Evolutionary conservation across 1,140 invertebrate genomes (phyloP).

Genomic region (Ephestia elutella): DNA sequence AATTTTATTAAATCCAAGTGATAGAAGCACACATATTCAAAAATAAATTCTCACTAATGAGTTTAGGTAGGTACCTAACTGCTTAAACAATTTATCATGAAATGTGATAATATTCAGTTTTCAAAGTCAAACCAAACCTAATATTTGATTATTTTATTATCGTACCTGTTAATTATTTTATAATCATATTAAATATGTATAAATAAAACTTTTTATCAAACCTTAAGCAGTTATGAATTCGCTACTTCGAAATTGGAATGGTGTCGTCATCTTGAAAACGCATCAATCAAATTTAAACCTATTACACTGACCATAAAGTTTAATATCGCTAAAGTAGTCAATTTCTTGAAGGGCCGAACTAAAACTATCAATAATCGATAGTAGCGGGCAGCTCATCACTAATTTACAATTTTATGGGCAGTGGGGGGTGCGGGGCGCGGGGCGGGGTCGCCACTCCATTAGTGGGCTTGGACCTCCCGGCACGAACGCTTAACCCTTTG

Average conservation of each 20-base stretch:
- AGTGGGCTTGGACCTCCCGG: slow-evolving; percentile 45
- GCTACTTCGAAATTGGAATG: neutral
- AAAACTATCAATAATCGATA: slow-evolving; percentile 73
- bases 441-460: slow-evolving; percentile 56
- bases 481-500: slow-evolving; percentile 40
- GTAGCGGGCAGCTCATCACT: slow-evolving; percentile 65
- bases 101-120: too few relatives aligned
- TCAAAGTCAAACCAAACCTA: too few relatives aligned
- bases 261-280: neutral
- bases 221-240: neutral
- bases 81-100: too few relatives aligned
- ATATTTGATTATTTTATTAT: too few relatives aligned
- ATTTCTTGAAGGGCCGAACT: slow-evolving; percentile 38
- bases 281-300: slow-evolving; percentile 2
- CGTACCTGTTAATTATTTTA: too few relatives aligned
- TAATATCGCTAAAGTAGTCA: slow-evolving; percentile 1
- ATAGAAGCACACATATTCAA: too few relatives aligned
- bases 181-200: too few relatives aligned
- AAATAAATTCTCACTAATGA: too few relatives aligned
- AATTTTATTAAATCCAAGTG: too few relatives aligned
- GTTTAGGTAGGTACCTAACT: too few relatives aligned
- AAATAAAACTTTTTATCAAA: too few relatives aligned
- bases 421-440: slow-evolving; percentile 44
- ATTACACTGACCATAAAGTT: neutral
- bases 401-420: slow-evolving; percentile 73